Percentiles rank a stretch among this genome's conserved stretches.
phyloP scores from a whole-genome alignment of 2,113 vertebrate species.

The Zingel zingel region DNA sequence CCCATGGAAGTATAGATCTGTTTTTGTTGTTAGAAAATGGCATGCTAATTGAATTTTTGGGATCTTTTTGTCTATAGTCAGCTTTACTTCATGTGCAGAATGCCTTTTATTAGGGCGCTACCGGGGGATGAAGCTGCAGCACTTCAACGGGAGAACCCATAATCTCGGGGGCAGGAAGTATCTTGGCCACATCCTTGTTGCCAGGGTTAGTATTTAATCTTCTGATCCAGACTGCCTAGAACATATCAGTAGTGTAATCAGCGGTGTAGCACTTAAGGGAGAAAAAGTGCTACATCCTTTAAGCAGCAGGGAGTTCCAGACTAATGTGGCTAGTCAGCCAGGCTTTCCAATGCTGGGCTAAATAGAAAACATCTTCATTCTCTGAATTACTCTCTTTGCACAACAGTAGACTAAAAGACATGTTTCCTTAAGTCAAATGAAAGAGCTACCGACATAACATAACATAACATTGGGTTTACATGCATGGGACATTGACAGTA shows the following conservation, averaged over 20 bases:
- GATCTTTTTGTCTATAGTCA: neutral
- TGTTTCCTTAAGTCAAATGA: neutral
- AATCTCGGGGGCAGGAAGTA: slow-evolving; percentile 74
- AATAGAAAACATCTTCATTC: slow-evolving; percentile 63
- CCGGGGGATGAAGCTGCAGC: slow-evolving; percentile 43
- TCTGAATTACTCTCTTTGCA: slow-evolving; percentile 15
- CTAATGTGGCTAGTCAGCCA: slow-evolving; percentile 57
- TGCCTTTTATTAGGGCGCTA: slow-evolving; percentile 28
- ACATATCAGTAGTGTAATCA: slow-evolving; percentile 76
- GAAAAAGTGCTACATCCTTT: slow-evolving; percentile 65
- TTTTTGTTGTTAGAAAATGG: slow-evolving; percentile 22
- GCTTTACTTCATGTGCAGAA: slow-evolving; percentile 6
- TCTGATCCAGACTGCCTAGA: slow-evolving; percentile 62
- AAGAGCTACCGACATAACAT: neutral
- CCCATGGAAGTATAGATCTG: slow-evolving; percentile 19
- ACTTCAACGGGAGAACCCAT: slow-evolving; percentile 50
- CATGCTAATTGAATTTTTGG: slow-evolving; percentile 41
- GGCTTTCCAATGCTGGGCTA: slow-evolving; percentile 24
- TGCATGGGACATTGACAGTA: slow-evolving; percentile 11
- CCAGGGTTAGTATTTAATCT: slow-evolving; percentile 67
- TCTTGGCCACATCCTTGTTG: slow-evolving; percentile 72
- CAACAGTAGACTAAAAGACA: neutral
- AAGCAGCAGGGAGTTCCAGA: slow-evolving; percentile 74
- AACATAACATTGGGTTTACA: neutral
- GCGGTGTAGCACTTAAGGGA: slow-evolving; percentile 66